Evolutionary conservation across 2,113 vertebrate species (phyloP).

Genomic region (Oreocharis arfaki): DNA sequence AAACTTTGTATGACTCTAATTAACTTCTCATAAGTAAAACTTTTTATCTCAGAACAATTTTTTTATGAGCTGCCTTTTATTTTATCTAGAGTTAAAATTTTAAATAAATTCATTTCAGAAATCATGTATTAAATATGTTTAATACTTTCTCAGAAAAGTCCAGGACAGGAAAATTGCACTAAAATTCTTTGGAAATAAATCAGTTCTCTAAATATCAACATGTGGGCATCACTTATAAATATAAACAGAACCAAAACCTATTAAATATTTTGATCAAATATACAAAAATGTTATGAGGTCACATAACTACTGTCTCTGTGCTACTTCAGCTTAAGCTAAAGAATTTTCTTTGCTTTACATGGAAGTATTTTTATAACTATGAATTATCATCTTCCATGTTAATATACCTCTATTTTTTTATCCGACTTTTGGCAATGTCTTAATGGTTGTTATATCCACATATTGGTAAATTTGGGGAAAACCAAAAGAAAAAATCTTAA

Average conservation of each 20-base stretch:
- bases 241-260: not conserved
- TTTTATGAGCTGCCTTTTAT: not conserved
- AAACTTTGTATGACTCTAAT: not conserved
- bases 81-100: not conserved
- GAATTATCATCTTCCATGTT: not conserved
- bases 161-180: not conserved
- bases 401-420: not conserved
- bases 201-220: not conserved
- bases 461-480: not conserved
- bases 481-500: rapidly evolving
- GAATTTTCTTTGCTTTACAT: not conserved
- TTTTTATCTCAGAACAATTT: not conserved
- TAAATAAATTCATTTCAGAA: not conserved
- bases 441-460: not conserved
- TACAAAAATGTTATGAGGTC: not conserved
- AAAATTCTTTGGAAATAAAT: not conserved
- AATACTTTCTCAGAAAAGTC: not conserved
- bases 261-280: not conserved
- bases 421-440: not conserved
- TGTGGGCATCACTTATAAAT: rapidly evolving
- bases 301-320: not conserved
- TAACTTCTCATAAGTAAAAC: not conserved
- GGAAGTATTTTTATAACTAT: not conserved
- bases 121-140: not conserved
- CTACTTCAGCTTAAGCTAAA: not conserved